Conservation (phyloP, 2,113 vertebrate species). For the Forbesichthys agassizii region DNA sequence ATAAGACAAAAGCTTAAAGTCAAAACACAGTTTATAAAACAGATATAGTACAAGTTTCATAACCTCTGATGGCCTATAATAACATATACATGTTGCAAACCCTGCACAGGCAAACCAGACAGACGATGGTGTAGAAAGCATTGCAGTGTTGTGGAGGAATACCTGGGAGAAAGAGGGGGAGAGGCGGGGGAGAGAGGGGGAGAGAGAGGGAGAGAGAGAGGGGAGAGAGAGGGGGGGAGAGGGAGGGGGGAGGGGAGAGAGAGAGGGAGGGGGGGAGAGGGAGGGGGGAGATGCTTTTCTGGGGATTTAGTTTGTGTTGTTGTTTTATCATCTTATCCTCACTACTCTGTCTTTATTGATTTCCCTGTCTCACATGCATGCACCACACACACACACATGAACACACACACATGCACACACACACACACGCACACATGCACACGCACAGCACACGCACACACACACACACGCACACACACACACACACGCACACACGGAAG, state of each 20-base stretch:
- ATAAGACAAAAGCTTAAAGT: no score
- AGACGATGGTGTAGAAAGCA: no score
- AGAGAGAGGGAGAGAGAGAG: not conserved
- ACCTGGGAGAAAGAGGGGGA: conserved; percentile 14
- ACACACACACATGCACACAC: not conserved
- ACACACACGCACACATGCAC: not conserved
- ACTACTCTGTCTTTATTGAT: not conserved
- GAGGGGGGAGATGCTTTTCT: not conserved
- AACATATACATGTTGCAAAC: no score
- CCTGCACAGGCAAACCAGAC: no score
- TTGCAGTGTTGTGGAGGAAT: no score
- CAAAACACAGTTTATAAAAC: no score
- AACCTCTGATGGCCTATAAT: no score
- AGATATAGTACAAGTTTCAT: no score
- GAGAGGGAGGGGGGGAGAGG: not conserved
- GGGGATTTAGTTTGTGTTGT: conserved; percentile 2
- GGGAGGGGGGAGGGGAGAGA: not conserved
- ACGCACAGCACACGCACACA: not conserved
- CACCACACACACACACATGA: not conserved
- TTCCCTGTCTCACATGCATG: not conserved
- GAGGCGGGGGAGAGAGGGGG: conserved; percentile 5
- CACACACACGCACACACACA: conserved; percentile 3
- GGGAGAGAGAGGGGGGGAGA: not conserved
- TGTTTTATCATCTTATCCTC: not conserved
- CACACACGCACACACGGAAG: not conserved